phyloP scores from a whole-genome alignment of 2,888 invertebrate species.

The Cephus rjabovi region DNA sequence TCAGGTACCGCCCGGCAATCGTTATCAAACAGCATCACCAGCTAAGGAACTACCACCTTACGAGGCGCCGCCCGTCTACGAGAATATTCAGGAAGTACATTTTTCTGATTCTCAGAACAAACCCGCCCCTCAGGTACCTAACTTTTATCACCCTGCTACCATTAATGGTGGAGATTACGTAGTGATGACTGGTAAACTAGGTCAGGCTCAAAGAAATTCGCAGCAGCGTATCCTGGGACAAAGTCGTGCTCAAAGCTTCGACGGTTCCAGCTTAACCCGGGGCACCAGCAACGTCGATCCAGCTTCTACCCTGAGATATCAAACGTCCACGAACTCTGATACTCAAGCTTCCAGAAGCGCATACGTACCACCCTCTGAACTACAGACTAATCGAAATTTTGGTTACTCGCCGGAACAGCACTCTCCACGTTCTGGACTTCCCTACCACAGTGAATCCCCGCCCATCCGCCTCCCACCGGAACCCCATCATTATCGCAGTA shows the following conservation, averaged over 20 bases:
- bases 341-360: conserved; percentile 54
- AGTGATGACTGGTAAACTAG: conserved; percentile 82
- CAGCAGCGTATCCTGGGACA: conserved; percentile 9
- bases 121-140: conserved; percentile 67
- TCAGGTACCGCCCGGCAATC: conserved; percentile 77
- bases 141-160: conserved; percentile 71
- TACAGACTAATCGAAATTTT: conserved; percentile 49
- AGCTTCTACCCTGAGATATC: conserved; percentile 37
- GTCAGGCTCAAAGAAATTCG: conserved; percentile 45
- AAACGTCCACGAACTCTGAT: conserved; percentile 43
- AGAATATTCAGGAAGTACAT: conserved; percentile 73
- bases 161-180: conserved; percentile 83
- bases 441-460: conserved; percentile 55
- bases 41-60: conserved; percentile 71
- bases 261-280: conserved; percentile 42
- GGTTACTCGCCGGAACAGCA: conserved; percentile 48
- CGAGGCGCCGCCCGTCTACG: conserved; percentile 72
- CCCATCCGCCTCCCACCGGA: conserved; percentile 52
- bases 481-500: conserved; percentile 52
- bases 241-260: conserved; percentile 56
- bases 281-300: conserved; percentile 32
- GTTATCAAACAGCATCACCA: conserved; percentile 70
- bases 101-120: conserved; percentile 55
- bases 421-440: conserved; percentile 49
- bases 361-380: conserved; percentile 62